A percentile compares a stretch with the other conserved stretches of the same genome.
phyloP scores from a whole-genome alignment of 2,113 vertebrate genomes.

The Gobius niger region DNA sequence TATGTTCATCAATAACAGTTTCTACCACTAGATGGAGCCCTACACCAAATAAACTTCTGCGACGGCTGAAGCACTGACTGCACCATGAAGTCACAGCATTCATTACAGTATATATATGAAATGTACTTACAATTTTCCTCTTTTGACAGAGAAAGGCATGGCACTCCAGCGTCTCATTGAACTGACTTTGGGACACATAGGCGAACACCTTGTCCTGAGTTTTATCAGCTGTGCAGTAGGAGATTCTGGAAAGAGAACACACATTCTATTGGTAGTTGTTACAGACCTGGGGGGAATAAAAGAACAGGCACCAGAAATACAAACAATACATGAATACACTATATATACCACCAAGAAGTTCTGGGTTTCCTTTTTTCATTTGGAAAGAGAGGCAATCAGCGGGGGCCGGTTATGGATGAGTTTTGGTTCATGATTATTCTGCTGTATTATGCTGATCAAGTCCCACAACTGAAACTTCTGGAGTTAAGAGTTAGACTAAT shows the following conservation, averaged over 20 bases:
- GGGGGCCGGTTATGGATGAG: slow-evolving; percentile 11
- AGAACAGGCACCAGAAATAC: slow-evolving; percentile 3
- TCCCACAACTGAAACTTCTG: slow-evolving; percentile 37
- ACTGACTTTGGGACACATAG: slow-evolving; percentile 87
- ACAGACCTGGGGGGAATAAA: background rate
- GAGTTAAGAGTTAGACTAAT: slow-evolving; percentile 4
- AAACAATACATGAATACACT: background rate
- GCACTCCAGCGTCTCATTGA: slow-evolving; percentile 86
- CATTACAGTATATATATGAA: background rate
- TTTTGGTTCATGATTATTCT: slow-evolving; percentile 31
- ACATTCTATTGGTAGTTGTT: background rate
- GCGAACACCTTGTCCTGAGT: slow-evolving; percentile 93
- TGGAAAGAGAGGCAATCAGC: slow-evolving; percentile 37
- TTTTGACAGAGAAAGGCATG: slow-evolving; percentile 91
- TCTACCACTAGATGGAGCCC: slow-evolving; percentile 64
- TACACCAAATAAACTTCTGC: slow-evolving; percentile 8
- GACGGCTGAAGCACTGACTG: background rate
- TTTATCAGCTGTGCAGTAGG: slow-evolving; percentile 93
- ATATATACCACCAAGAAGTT: slow-evolving; percentile 5
- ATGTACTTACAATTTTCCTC: slow-evolving; percentile 86
- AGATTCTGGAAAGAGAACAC: slow-evolving; percentile 78
- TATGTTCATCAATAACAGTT: background rate
- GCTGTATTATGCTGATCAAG: slow-evolving; percentile 44
- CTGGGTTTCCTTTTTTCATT: slow-evolving; percentile 33
- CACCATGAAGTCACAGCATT: background rate